Conservation (phyloP, 2,888 invertebrate genomes). For the Megamerina dolium region DNA sequence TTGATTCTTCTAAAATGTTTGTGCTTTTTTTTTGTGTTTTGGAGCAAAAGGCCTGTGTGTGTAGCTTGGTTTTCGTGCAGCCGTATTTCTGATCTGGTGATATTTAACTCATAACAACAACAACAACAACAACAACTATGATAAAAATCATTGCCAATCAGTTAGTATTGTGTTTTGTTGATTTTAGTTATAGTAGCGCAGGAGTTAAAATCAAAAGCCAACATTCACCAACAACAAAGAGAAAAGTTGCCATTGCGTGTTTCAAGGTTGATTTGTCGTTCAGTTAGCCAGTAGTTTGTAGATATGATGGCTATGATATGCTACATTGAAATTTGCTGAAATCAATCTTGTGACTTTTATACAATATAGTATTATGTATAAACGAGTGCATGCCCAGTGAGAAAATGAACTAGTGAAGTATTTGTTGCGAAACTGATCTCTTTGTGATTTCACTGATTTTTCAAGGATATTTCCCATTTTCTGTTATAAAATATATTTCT, state of each 20-base stretch:
- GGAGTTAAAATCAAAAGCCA: not conserved
- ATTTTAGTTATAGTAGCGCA: not conserved
- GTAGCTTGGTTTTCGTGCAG: too few relatives aligned
- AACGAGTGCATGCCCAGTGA: not conserved
- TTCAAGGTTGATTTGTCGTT: not conserved
- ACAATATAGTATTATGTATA: not conserved
- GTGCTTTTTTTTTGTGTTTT: not conserved
- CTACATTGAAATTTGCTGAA: not conserved
- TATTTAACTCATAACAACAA: not conserved
- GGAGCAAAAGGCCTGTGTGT: not conserved
- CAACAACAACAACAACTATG: too few relatives aligned
- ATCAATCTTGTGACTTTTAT: not conserved
- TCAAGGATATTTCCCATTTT: too few relatives aligned
- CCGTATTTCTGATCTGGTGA: too few relatives aligned
- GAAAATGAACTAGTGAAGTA: too few relatives aligned
- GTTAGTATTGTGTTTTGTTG: too few relatives aligned
- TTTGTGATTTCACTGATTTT: too few relatives aligned
- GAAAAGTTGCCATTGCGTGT: not conserved
- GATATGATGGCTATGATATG: not conserved
- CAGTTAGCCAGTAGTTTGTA: not conserved
- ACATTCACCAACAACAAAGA: not conserved
- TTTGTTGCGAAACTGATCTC: too few relatives aligned
- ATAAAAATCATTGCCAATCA: too few relatives aligned
- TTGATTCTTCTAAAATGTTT: not conserved
- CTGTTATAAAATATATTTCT: too few relatives aligned